Conservation (phyloP, 2,888 invertebrate species). For the Stegana nigrithorax region DNA sequence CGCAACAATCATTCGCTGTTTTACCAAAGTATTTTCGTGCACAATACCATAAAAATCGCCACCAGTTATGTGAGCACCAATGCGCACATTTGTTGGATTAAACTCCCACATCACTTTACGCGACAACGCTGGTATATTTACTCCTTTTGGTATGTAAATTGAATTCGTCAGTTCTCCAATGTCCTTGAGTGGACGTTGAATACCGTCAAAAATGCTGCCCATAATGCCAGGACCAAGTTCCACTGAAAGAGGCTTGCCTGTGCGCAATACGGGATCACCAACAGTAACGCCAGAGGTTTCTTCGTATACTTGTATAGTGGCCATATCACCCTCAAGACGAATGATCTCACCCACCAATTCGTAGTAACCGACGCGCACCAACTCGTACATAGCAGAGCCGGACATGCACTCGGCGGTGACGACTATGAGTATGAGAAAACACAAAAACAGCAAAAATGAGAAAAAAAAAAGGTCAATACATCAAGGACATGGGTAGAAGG, state of each 20-base stretch:
- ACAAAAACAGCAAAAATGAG: background rate
- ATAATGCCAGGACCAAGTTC: constrained; percentile 99
- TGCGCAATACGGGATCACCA: constrained; percentile 97
- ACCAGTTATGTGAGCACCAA: constrained; percentile 96
- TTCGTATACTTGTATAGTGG: constrained; percentile 98
- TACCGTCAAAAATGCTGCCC: constrained; percentile 99
- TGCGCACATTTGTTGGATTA: constrained; percentile 81
- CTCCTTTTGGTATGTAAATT: constrained; percentile 99
- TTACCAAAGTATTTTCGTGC: constrained; percentile 96
- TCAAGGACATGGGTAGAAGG: constrained; percentile 37
- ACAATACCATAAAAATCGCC: constrained; percentile 97
- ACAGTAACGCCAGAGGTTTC: constrained; percentile 98
- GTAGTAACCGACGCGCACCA: constrained; percentile 97
- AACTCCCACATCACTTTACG: constrained; percentile 91
- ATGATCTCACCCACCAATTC: constrained; percentile 99
- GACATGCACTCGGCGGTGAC: constrained; percentile 99
- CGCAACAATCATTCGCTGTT: constrained; percentile 96
- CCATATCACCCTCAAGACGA: constrained; percentile 98
- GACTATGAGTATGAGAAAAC: no score
- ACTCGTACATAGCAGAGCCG: constrained; percentile 99
- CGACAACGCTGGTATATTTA: constrained; percentile 90
- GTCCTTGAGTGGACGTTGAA: constrained; percentile 96
- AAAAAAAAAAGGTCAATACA: constrained; percentile 28
- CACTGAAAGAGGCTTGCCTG: constrained; percentile 98
- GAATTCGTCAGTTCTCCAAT: constrained; percentile 92